Evolutionary conservation across 64 coral and sea anemone genomes (phyloP), one percentile per base, ranked within the genome.

Genomic region (Astreopora myriophthalma): DNA sequence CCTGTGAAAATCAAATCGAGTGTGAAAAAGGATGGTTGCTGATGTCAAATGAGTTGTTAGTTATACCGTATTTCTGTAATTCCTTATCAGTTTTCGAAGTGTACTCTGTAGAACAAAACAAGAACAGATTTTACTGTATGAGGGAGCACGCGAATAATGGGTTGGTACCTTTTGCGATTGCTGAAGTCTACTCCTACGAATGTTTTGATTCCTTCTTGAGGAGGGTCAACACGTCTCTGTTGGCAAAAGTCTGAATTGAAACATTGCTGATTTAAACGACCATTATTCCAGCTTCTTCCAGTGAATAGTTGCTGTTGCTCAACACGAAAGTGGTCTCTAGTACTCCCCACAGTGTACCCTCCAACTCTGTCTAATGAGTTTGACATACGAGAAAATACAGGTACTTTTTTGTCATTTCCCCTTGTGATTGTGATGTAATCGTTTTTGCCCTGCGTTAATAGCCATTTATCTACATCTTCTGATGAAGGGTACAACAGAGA

Each of bases 111-210:
- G n/a, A n/a, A n/a, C n/a, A n/a, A n/a, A n/a, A n/a, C n/a, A n/a
- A n/a, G n/a, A n/a, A n/a, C n/a, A n/a, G n/a, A n/a, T n/a, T n/a
- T n/a, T n/a, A n/a, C n/a, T n/a, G n/a, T n/a, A n/a, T n/a, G n/a
- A n/a, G n/a, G n/a, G n/a, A n/a, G n/a, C n/a, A n/a, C n/a, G n/a
- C n/a, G n/a, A n/a, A n/a, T 44, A 8, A 44, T 61, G 46, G 1
- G 25, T 52, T 26, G 14, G 19, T n/a, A 83, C 79, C 79, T 82
- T 38, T 32, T 24, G 29, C 78, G 79, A 24, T 83, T 83, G 31
- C 28, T 39, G 23, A 11, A 17, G 32, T 65, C 79, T 25, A 1
- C 38, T n/a, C 27, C 79, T 22, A 28, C 17, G 10, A 5, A 57
- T 4, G 23, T 79, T 33, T 57, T 52, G 22, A 64, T 7, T 63